Conservation (phyloP, 1,140 invertebrate genomes). For the Drosophila neocordata region DNA sequence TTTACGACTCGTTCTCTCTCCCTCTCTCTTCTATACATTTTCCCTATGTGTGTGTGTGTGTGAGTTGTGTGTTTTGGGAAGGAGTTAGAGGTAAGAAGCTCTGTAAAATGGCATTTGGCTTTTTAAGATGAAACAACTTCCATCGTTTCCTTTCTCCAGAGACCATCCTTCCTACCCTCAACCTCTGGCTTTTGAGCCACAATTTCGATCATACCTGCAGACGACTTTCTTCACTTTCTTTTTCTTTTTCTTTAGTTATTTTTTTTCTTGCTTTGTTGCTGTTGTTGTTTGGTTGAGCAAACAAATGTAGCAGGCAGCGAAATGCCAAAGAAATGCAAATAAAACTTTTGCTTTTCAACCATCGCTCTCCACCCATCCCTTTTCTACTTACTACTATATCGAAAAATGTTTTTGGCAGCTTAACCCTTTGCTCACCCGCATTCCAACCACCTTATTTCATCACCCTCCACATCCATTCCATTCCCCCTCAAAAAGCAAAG, state of each 20-base stretch:
- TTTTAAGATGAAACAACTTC: conserved; percentile 59
- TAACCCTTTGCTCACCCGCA: conserved; percentile 1
- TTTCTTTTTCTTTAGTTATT: conserved; percentile 6
- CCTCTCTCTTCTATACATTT: too few species aligned
- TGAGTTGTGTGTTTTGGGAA: conserved; percentile 9
- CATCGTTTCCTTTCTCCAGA: conserved; percentile 2
- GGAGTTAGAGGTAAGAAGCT: conserved; percentile 33
- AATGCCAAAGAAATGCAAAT: conserved; percentile 76
- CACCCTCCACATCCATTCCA: not conserved
- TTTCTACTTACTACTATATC: conserved; percentile 30
- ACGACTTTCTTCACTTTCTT: conserved; percentile 57
- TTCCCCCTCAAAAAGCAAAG: conserved; percentile 2
- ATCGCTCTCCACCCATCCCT: not conserved
- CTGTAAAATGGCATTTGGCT: conserved; percentile 51
- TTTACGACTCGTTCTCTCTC: conserved; percentile 35
- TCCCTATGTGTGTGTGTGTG: conserved; percentile 20
- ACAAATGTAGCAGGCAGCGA: conserved; percentile 50
- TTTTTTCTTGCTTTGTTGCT: conserved; percentile 10
- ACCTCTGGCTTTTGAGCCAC: conserved; percentile 10
- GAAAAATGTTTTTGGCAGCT: conserved; percentile 6
- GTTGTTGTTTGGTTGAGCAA: conserved; percentile 26
- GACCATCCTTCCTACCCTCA: not conserved
- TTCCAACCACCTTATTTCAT: not conserved
- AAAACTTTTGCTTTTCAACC: conserved; percentile 63
- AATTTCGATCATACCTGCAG: conserved; percentile 59